Evolutionary conservation across 2,888 invertebrate species (phyloP), one percentile per base, ranked within the genome.

Genomic region (Cistogaster globosa): DNA sequence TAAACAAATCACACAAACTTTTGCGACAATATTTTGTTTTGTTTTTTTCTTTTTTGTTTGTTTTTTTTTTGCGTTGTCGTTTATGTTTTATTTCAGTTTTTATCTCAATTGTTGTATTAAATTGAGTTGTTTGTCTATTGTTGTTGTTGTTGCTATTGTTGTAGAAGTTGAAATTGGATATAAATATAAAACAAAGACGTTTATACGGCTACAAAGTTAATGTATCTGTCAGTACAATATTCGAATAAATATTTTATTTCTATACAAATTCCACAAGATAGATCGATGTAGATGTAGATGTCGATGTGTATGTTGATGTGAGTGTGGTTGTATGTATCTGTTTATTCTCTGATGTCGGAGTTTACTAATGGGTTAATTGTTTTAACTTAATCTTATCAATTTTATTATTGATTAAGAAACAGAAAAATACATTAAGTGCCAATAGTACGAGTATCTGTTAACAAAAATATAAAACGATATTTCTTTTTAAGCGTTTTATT

Each of bases 321-420:
- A 5, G 51, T 22, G 42, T 20, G 1, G 0, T 14, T 16, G 4
- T 1, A 11, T 58, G 36, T 36, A 68, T 79, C 84, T 84, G 84
- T 81, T 84, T 81, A 68, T 74, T 67, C 62, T 84, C 71, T 42
- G 22, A 67, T 75, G 81, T 68, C 74, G 72, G 69, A 82, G 67
- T 63, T 69, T 71, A 78, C 84, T 85, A 85, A 85, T 82, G 84
- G 84, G 78, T 82, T 85, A 85, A 85, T 85, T 85, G 82, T 82
- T 85, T 82, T 82, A 79, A 85, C 82, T 85, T 84, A 85, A 85
- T 85, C 85, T 85, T 85, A 85, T 85, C 85, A 82, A 65, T 78
- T 82, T 85, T 85, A 75, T 85, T 85, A 85, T 85, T 85, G 85
- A 85, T 85, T 78, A 82, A 85, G 6, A 78, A 55, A 60, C 22